Evolutionary conservation across 2,888 invertebrate genomes (phyloP).

Genomic region (Adineta ricciae): DNA sequence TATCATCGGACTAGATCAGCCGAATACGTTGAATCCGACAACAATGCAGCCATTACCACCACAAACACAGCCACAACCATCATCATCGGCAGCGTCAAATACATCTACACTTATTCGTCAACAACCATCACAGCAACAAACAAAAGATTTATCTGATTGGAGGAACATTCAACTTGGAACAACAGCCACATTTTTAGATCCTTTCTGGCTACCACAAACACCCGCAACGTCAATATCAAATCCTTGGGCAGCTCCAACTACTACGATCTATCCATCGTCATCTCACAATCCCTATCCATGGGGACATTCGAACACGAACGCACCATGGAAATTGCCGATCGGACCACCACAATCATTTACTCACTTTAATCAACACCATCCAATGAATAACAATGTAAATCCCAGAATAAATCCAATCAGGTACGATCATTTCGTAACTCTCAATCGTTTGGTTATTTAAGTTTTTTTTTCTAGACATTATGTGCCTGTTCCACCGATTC

Average conservation of each 20-base stretch:
- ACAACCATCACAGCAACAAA: background rate
- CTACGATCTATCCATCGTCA: background rate
- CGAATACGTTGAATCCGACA: background rate
- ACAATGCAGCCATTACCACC: background rate
- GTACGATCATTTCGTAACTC: background rate
- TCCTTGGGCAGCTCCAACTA: background rate
- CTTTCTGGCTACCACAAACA: background rate
- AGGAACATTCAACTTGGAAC: slow-evolving; percentile 2
- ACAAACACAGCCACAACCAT: too few species aligned
- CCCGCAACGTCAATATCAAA: background rate
- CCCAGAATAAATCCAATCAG: background rate
- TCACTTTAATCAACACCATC: background rate
- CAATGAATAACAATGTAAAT: background rate
- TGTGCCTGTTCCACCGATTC: background rate
- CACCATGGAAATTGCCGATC: background rate
- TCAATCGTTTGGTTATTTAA: too few species aligned
- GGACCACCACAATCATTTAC: background rate
- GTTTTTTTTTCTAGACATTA: background rate
- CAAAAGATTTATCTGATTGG: background rate
- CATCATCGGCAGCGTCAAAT: background rate
- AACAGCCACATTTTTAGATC: background rate
- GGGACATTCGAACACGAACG: background rate
- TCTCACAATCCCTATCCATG: background rate
- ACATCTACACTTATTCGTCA: background rate
- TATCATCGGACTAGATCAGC: background rate